Percentiles rank a stretch among this genome's conserved stretches.
Evolutionary conservation across 1,140 invertebrate genomes (phyloP).

Genomic region (Diprion similis): DNA sequence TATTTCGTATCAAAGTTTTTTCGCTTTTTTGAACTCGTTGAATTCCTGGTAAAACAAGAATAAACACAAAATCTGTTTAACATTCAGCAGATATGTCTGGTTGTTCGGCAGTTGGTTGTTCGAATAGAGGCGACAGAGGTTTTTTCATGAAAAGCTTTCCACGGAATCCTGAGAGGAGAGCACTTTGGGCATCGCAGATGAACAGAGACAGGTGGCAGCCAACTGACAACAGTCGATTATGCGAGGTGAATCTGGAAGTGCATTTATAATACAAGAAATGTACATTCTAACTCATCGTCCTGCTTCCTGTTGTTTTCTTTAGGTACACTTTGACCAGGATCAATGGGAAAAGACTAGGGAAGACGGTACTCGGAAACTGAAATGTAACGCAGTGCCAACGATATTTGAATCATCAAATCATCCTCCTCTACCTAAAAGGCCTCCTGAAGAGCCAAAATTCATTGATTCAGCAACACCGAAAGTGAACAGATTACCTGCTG

Average conservation of each 20-base stretch:
- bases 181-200: conserved; percentile 17
- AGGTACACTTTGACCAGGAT: conserved; percentile 25
- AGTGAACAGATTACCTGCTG: too few relatives aligned
- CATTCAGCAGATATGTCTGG: background rate
- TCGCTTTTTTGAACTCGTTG: too few relatives aligned
- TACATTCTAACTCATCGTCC: background rate
- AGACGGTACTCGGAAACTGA: conserved; percentile 25
- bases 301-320: too few relatives aligned
- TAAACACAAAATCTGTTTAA: too few relatives aligned
- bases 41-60: too few relatives aligned
- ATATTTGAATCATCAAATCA: conserved; percentile 13
- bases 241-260: background rate
- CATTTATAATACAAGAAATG: background rate
- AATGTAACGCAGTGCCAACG: conserved; percentile 26
- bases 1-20: too few relatives aligned
- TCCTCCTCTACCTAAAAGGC: too few relatives aligned
- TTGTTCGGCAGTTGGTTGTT: conserved; percentile 5
- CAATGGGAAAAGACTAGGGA: conserved; percentile 29
- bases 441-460: too few relatives aligned
- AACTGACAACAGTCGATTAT: background rate
- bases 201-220: background rate
- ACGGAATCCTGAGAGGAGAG: background rate
- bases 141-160: conserved; percentile 20
- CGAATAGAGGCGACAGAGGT: conserved; percentile 13
- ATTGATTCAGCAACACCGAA: too few relatives aligned